Conservation (phyloP, 2,113 vertebrate genomes). For the Takifugu bimaculatus region DNA sequence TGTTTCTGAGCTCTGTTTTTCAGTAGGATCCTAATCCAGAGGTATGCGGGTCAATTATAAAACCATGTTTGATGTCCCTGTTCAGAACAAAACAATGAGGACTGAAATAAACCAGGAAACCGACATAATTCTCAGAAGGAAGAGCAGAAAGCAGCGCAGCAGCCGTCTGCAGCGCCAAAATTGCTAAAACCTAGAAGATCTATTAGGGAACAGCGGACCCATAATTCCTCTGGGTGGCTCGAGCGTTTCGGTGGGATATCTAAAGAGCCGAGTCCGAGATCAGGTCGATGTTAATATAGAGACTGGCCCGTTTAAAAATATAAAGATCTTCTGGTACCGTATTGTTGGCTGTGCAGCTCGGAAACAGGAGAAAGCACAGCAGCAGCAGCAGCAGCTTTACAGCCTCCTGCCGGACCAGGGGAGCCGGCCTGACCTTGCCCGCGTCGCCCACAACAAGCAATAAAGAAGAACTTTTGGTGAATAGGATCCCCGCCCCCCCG, state of each 20-base stretch:
- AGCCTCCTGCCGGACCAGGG: conserved; percentile 11
- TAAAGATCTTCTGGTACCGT: neutral
- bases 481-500: conserved; percentile 46
- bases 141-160: conserved; percentile 43
- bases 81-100: conserved; percentile 1
- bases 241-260: conserved; percentile 51
- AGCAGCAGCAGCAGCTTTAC: conserved; percentile 20
- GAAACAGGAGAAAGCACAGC: conserved; percentile 16
- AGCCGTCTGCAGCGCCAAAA: neutral
- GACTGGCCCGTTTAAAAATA: no score
- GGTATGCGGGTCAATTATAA: conserved; percentile 10
- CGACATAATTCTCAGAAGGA: conserved; percentile 28
- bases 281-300: neutral
- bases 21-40: conserved; percentile 10
- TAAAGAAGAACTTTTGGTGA: conserved; percentile 80
- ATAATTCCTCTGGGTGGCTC: conserved; percentile 34
- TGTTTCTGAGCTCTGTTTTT: conserved; percentile 27
- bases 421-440: conserved; percentile 40
- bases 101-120: conserved; percentile 6
- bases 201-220: conserved; percentile 8
- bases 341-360: neutral
- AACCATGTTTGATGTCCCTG: neutral
- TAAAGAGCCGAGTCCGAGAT: conserved; percentile 54
- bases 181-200: conserved; percentile 8
- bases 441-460: conserved; percentile 82